Evolutionary conservation across 92 coral and sea anemone genomes (phyloP).

Genomic region (Parazoanthus atlanticus): DNA sequence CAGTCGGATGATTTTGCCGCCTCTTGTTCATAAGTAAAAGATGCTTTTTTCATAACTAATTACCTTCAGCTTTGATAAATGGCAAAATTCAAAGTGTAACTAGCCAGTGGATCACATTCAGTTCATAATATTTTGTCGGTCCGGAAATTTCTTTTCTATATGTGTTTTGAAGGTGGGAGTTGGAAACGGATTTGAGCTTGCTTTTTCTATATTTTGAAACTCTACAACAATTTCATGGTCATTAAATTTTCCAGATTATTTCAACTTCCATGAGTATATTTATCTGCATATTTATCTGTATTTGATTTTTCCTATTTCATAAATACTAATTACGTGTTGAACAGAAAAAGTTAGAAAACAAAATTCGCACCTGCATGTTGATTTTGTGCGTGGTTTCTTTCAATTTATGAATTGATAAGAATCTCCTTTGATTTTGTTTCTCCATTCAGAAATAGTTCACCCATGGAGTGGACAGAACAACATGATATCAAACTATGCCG

Average conservation of each 20-base stretch:
- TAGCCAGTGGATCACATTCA: constrained; percentile 17
- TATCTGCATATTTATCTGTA: constrained; percentile 43
- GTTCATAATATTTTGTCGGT: constrained; percentile 14
- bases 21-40: constrained; percentile 50
- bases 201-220: constrained; percentile 1
- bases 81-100: constrained; percentile 37
- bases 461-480: constrained; percentile 44
- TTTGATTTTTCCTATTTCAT: constrained; percentile 21
- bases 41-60: constrained; percentile 14
- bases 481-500: constrained; percentile 36
- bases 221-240: constrained; percentile 34
- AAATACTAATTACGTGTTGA: constrained; percentile 34
- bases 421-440: neutral
- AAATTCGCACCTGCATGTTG: neutral
- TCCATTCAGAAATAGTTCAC: constrained; percentile 22
- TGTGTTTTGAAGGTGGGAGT: constrained; percentile 30
- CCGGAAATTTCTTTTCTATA: constrained; percentile 7
- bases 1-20: constrained; percentile 54
- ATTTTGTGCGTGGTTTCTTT: constrained; percentile 12
- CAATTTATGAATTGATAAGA: neutral
- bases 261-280: constrained; percentile 37
- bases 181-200: constrained; percentile 9
- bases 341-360: constrained; percentile 15
- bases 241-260: constrained; percentile 2
- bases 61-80: constrained; percentile 48